Conservation (phyloP, 2,888 invertebrate species). For the Eilema caniola region DNA sequence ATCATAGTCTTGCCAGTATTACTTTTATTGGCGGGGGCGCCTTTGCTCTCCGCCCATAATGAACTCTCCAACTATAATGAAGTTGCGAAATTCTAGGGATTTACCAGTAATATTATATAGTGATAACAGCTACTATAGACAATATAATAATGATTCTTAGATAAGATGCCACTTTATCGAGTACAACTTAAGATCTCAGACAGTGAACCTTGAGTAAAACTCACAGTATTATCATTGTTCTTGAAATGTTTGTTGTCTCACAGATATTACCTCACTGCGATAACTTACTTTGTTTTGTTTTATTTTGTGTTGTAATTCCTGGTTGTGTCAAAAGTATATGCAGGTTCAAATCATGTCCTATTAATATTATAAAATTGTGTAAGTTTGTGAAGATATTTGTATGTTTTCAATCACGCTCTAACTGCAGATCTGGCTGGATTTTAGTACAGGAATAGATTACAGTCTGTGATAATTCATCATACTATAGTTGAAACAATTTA, state of each 20-base stretch:
- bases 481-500: no score
- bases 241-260: slow-evolving; percentile 6
- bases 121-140: not conserved
- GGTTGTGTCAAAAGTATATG: not conserved
- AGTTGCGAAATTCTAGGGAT: not conserved
- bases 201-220: not conserved
- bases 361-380: no score
- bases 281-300: not conserved
- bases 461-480: no score
- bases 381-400: no score
- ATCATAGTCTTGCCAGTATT: no score
- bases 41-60: no score
- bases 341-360: no score
- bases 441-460: no score
- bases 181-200: slow-evolving; percentile 11
- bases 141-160: not conserved
- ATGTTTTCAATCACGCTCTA: no score
- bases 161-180: slow-evolving; percentile 3
- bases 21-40: no score
- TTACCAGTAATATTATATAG: not conserved
- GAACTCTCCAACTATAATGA: not conserved
- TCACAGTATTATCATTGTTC: not conserved
- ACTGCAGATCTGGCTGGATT: no score
- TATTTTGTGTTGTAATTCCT: no score
- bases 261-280: not conserved